Evolutionary conservation across 1,140 invertebrate species (phyloP).

Genomic region (Pomacea maculata): DNA sequence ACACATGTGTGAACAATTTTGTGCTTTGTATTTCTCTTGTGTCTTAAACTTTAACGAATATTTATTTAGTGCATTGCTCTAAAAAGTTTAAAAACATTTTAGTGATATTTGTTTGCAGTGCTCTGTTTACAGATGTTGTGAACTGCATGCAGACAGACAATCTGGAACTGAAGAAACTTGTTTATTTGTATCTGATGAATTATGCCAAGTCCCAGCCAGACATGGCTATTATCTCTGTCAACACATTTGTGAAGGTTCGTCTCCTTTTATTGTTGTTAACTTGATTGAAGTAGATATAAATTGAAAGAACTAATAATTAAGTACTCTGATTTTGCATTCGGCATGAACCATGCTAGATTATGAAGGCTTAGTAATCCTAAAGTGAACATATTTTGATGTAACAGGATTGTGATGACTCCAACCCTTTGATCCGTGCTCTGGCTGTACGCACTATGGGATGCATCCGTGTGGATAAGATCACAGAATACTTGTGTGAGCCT

Average conservation of each 20-base stretch:
- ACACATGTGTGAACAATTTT: too few species aligned
- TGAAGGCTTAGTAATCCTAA: too few species aligned
- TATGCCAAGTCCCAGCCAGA: constrained; percentile 99
- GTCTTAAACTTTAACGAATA: too few species aligned
- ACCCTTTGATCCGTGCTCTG: constrained; percentile 96
- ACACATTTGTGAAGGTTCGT: constrained; percentile 98
- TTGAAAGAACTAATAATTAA: too few species aligned
- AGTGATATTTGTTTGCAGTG: constrained; percentile 66
- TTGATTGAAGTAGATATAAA: too few species aligned
- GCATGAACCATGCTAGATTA: too few species aligned
- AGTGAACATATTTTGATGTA: not conserved
- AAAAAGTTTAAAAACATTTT: too few species aligned
- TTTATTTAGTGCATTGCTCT: too few species aligned
- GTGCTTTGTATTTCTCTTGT: too few species aligned
- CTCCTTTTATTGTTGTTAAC: too few species aligned
- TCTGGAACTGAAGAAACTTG: constrained; percentile 98
- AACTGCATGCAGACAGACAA: constrained; percentile 99
- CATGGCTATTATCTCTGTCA: constrained; percentile 99
- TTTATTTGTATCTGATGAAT: constrained; percentile 99
- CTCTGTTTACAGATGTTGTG: constrained; percentile 98
- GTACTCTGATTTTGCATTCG: too few species aligned
- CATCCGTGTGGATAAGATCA: constrained; percentile 99
- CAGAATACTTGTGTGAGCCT: constrained; percentile 99
- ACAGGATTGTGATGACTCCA: constrained; percentile 99
- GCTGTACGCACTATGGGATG: constrained; percentile 99